Evolutionary conservation across 2,797 vertebrate genomes (phyloP), one percentile per base, ranked within the genome.

Genomic region (Petrocephalus schoutedeni): DNA sequence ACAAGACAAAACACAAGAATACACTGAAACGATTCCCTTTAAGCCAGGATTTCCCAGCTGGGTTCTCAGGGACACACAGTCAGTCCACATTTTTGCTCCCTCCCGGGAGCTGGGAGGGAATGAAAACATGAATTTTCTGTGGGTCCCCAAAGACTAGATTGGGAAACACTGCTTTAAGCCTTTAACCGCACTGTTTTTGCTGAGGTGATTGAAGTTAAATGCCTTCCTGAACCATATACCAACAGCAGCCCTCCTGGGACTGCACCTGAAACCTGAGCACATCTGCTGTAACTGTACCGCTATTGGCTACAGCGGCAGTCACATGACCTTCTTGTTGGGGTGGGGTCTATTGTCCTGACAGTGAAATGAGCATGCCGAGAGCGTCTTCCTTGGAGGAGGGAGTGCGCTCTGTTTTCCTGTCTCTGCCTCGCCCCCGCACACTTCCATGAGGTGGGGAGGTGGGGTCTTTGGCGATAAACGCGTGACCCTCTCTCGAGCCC

Each of bases 191-290:
- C 53, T 28, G 23, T 54, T 85, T 53, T 85, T 85, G 53, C 83
- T 56, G 53, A 12, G 83, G 83, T 85, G 57, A 85, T 32, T 85
- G 51, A 85, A 56, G 83, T 85, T 85, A 85, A 85, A 8, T 57
- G 49, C 51, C 19, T 85, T 57, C 6, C 19, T 23, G 51, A n/a
- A 82, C 36, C 74, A 49, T 51, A 16, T 51, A 82, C 32, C 74
- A 82, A 51, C 41, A 56, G 82, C 9, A 2, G 6, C 51, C n/a
- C 51, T 51, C 74, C 23, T 21, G 23, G 12, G 53, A 4, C 10
- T 56, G 54, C 5, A 28, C 21, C 83, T 85, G 53, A 6, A 56
- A 56, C 51, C 10, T 57, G 53, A 56, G 53, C 53, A 54, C 53
- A 56, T 32, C 49, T 83, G 53, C 45, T 7, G 10, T 54, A 82